These are phyloP conservation scores for Ascaphus truei DNA, from an alignment of 2,113 vertebrate species.

Conservation along the genomic window DNA sequence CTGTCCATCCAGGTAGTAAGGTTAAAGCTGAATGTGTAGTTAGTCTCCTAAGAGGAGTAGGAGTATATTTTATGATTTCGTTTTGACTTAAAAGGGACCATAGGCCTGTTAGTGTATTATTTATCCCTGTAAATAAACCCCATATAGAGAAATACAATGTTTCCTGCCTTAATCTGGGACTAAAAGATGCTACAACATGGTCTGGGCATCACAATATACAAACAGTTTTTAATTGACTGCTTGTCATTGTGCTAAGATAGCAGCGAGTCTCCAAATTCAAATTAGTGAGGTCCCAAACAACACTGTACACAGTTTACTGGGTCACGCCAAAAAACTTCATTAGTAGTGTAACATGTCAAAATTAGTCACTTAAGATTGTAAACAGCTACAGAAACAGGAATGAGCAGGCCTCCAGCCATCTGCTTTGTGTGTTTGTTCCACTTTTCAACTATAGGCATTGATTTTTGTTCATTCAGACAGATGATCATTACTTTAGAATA, in stretches of 20 bases:
- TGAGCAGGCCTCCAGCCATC: conserved; percentile 58
- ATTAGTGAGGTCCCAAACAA: conserved; percentile 31
- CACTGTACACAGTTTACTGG: conserved; percentile 36
- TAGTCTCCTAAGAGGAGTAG: no score
- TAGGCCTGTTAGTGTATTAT: no score
- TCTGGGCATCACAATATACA: background rate
- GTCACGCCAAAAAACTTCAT: conserved; percentile 53
- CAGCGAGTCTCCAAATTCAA: conserved; percentile 3
- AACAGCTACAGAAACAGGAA: conserved; percentile 57
- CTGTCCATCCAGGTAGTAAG: no score
- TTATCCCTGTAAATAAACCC: no score
- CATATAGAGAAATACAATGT: no score
- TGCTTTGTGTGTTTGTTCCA: conserved; percentile 52
- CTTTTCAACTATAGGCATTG: conserved; percentile 50
- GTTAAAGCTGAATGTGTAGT: no score
- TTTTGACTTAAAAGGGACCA: no score
- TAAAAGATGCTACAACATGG: no score
- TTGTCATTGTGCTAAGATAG: conserved; percentile 20
- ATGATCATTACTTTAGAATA: conserved; percentile 56
- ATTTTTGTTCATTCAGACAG: conserved; percentile 59
- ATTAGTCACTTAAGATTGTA: conserved; percentile 66
- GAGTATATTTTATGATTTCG: no score
- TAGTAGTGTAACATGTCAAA: conserved; percentile 59
- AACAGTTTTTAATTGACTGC: conserved; percentile 15
- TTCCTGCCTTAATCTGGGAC: no score